Evolutionary conservation across 2,888 invertebrate species (phyloP).

Genomic region (Perdita meconis): DNA sequence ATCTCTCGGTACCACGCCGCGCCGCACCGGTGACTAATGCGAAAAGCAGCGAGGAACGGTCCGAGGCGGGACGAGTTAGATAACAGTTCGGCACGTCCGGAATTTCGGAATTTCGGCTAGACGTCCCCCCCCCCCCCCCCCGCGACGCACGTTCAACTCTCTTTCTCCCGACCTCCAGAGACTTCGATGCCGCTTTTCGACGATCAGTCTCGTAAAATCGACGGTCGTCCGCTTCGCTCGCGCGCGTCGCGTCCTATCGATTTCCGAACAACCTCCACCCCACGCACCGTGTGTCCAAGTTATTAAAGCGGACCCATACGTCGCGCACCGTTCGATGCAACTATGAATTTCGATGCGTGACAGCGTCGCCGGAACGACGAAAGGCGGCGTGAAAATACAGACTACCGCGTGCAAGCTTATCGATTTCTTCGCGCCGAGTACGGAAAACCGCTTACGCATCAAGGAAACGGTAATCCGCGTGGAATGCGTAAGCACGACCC

Average conservation of each 20-base stretch:
- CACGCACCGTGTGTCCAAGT: neutral
- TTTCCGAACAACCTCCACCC: constrained; percentile 22
- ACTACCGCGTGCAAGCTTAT: constrained; percentile 57
- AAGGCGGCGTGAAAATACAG: neutral
- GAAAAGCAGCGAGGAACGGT: constrained; percentile 50
- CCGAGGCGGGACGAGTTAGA: constrained; percentile 49
- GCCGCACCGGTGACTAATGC: constrained; percentile 70
- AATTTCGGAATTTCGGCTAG: constrained; percentile 55
- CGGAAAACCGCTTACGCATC: constrained; percentile 68
- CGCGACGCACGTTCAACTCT: constrained; percentile 27
- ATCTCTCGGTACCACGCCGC: constrained; percentile 30
- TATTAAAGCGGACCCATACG: too few relatives aligned
- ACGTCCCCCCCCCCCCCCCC: too few relatives aligned
- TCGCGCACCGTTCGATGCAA: too few relatives aligned
- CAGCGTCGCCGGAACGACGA: neutral
- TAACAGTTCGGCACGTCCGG: constrained; percentile 56
- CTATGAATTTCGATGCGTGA: constrained; percentile 1
- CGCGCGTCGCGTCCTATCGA: constrained; percentile 20
- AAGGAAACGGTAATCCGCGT: constrained; percentile 56
- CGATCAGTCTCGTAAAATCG: neutral
- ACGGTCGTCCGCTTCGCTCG: constrained; percentile 3
- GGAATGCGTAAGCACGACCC: constrained; percentile 55
- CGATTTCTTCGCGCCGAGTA: constrained; percentile 49
- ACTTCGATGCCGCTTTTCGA: constrained; percentile 47
- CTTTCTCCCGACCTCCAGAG: constrained; percentile 23